Evolutionary conservation across 2,113 vertebrate species (phyloP), one percentile per base, ranked within the genome.

Genomic region (Cheirogaleus medius): DNA sequence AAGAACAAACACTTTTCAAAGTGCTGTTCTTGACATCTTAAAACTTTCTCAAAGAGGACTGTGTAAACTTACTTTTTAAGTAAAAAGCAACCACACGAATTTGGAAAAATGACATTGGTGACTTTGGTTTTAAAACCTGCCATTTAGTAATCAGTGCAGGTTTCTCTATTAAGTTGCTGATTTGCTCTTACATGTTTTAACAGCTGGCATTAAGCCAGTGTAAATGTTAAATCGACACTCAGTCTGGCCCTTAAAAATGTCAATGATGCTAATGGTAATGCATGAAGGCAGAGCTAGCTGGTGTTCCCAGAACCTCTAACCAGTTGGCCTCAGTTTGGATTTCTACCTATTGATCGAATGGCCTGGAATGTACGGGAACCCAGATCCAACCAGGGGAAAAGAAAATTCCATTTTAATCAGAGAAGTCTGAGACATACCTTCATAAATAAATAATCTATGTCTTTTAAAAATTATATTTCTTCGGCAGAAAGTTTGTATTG

Each of bases 181-280:
- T 69, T 87, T 84, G 49, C 52, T 78, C n/a, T 68, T 91, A 47
- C 25, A 27, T 10, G 29, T 68, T 77, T 90, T 87, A 68, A 86
- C 34, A 91, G 73, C 25, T 89, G 63, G 44, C 68, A 44, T 34
- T 34, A 37, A 81, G 49, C 76, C 84, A 94, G 8, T 58, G 82
- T 66, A 92, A 95, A 96, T 77, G 71, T 63, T 92, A 97, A 85
- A 97, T 13, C 74, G 18, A 94, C 58, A 95, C 56, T 37, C 13
- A 13, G 42, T 8, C 78, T 92, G 74, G 37, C 4, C 18, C 90
- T 95, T 83, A 60, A 91, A 97, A 97, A 97, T 42, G 3, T 73
- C 74, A 97, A 3, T 14, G 34, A 90, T 93, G 18, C 0, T 81
- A 87, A 88, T 34, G 73, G 8, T 25, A 98, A 96, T 1, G 18